Percentiles rank a stretch among this genome's conserved stretches.
Conservation (phyloP, 2,888 invertebrate species). For the Euplexia lucipara region DNA sequence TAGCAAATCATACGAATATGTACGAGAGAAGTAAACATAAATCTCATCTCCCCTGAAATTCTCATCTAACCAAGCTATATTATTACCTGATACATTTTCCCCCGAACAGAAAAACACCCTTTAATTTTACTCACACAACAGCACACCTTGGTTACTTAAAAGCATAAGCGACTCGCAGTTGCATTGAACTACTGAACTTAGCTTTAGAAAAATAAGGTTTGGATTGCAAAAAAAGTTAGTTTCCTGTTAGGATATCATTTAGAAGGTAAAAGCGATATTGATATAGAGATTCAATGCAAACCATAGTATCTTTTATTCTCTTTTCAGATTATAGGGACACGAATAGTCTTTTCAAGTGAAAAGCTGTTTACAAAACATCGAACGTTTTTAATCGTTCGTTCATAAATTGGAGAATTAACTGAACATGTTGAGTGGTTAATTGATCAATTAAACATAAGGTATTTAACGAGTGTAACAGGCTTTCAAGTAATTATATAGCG, state of each 20-base stretch:
- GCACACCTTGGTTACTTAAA: slow-evolving; percentile 20
- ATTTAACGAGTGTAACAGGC: slow-evolving; percentile 19
- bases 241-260: slow-evolving; percentile 15
- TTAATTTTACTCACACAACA: slow-evolving; percentile 80
- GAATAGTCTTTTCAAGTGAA: slow-evolving; percentile 65
- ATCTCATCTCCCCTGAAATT: slow-evolving; percentile 76
- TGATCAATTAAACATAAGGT: slow-evolving; percentile 36
- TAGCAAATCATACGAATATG: slow-evolving; percentile 72
- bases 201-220: accelerated
- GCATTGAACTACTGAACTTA: slow-evolving; percentile 32
- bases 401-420: slow-evolving; percentile 42
- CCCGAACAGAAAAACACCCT: slow-evolving; percentile 81
- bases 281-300: slow-evolving; percentile 76
- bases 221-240: background rate
- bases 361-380: slow-evolving; percentile 54
- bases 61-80: slow-evolving; percentile 79
- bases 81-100: slow-evolving; percentile 84
- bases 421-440: slow-evolving; percentile 45
- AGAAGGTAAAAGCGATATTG: slow-evolving; percentile 68
- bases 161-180: slow-evolving; percentile 10
- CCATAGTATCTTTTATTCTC: slow-evolving; percentile 74
- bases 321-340: slow-evolving; percentile 71
- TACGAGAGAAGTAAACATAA: slow-evolving; percentile 73
- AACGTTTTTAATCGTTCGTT: slow-evolving; percentile 50
- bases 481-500: slow-evolving; percentile 44